Evolutionary conservation across 2,888 invertebrate species (phyloP).

Genomic region (Pyrrhosoma nymphula): DNA sequence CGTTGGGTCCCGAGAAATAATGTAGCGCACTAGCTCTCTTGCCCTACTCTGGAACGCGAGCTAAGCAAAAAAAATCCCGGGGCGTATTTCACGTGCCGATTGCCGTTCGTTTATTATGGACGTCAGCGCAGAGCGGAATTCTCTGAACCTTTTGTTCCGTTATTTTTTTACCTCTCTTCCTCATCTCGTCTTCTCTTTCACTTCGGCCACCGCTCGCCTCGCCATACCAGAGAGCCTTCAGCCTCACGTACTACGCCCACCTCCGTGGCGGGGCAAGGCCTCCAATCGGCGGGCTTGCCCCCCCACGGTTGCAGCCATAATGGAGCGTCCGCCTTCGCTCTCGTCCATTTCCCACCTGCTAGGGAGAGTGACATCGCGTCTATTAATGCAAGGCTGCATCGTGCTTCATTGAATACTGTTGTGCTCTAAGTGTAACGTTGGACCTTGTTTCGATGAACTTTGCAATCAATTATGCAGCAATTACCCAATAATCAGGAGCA

Average conservation of each 20-base stretch:
- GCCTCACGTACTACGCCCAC: not conserved
- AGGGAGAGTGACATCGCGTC: no score
- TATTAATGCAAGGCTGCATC: no score
- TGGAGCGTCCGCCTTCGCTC: no score
- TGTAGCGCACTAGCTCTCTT: not conserved
- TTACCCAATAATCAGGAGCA: no score
- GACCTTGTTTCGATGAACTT: no score
- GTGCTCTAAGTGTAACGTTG: no score
- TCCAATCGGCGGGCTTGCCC: not conserved
- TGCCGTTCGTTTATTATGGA: slow-evolving; percentile 35
- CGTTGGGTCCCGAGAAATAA: not conserved
- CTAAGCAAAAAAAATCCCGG: not conserved
- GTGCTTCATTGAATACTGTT: no score
- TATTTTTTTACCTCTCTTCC: not conserved
- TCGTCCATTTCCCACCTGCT: no score
- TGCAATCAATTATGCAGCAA: no score
- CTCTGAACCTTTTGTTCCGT: not conserved
- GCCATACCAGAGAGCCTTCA: not conserved
- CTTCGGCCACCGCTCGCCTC: not conserved
- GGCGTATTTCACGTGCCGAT: not conserved
- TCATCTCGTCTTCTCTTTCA: not conserved
- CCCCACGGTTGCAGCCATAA: no score
- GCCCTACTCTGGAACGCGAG: not conserved
- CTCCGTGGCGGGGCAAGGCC: not conserved
- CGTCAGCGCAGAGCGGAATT: not conserved